Evolutionary conservation across 1,140 invertebrate genomes (phyloP).

Genomic region (Teleogryllus occipitalis): DNA sequence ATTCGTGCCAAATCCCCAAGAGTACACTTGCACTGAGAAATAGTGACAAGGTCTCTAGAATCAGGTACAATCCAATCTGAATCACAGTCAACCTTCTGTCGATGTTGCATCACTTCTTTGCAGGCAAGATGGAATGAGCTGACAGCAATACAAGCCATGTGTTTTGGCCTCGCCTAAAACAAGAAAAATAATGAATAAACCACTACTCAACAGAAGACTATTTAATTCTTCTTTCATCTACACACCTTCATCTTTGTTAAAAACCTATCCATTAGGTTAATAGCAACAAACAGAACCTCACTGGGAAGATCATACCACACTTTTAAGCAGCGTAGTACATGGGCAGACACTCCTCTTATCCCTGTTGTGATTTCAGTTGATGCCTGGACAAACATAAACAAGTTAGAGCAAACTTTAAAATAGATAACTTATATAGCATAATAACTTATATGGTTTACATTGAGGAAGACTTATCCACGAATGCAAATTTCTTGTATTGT

Average conservation of each 20-base stretch:
- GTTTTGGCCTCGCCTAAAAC: slow-evolving; percentile 47
- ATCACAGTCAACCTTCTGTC: slow-evolving; percentile 27
- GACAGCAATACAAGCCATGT: slow-evolving; percentile 62
- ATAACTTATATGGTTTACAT: neutral
- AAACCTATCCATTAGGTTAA: slow-evolving; percentile 69
- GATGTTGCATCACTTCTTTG: slow-evolving; percentile 36
- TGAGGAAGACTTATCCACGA: neutral
- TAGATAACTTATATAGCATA: neutral
- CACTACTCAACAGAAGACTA: neutral
- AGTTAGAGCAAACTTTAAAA: no score
- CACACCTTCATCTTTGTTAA: slow-evolving; percentile 60
- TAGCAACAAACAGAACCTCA: slow-evolving; percentile 64
- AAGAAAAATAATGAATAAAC: neutral
- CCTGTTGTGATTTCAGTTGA: slow-evolving; percentile 56
- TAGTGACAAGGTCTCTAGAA: slow-evolving; percentile 37
- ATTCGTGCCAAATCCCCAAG: slow-evolving; percentile 62
- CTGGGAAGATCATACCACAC: slow-evolving; percentile 72
- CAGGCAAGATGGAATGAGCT: slow-evolving; percentile 57
- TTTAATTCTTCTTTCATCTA: slow-evolving; percentile 22
- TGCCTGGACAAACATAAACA: neutral
- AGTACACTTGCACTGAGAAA: slow-evolving; percentile 56
- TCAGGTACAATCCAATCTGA: slow-evolving; percentile 29
- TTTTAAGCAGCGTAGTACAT: slow-evolving; percentile 69
- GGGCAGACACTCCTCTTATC: slow-evolving; percentile 64
- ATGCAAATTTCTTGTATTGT: no score